These are phyloP conservation scores for Poliocrania exsul DNA, from an alignment of 2,797 vertebrate genomes.

Conservation along the genomic window DNA sequence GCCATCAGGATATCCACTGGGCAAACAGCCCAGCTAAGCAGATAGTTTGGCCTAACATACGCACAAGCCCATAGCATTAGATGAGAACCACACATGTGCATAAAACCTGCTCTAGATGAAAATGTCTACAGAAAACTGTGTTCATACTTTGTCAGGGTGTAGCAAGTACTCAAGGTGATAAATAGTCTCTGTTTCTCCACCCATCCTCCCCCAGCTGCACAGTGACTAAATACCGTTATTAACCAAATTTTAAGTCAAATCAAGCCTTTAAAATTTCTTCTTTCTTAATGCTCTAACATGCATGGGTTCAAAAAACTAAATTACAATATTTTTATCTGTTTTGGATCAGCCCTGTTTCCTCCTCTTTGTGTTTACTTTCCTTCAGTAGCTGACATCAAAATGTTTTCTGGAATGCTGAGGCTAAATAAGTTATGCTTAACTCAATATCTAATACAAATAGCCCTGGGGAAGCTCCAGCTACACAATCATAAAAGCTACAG, in stretches of 20 bases:
- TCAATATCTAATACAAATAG: conserved; percentile 89
- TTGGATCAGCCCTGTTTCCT: conserved; percentile 82
- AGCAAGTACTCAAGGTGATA: conserved; percentile 25
- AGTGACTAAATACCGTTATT: conserved; percentile 62
- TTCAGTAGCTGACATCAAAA: conserved; percentile 86
- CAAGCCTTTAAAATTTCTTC: conserved; percentile 75
- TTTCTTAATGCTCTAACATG: conserved; percentile 76
- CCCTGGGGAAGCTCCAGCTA: conserved; percentile 79
- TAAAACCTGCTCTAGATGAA: conserved; percentile 20
- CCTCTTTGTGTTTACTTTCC: conserved; percentile 83
- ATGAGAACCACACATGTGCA: conserved; percentile 20
- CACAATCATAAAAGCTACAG: conserved; percentile 84
- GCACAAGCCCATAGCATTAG: not conserved
- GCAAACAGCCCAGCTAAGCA: conserved; percentile 46
- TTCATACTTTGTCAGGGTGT: conserved; percentile 47
- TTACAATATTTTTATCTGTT: conserved; percentile 84
- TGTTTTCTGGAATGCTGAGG: conserved; percentile 83
- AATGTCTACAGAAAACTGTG: conserved; percentile 25
- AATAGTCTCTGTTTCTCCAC: conserved; percentile 30
- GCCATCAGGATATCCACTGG: conserved; percentile 19
- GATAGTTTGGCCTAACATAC: conserved; percentile 28
- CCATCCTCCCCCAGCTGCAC: not conserved
- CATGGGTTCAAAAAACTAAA: conserved; percentile 83
- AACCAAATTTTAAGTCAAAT: conserved; percentile 66
- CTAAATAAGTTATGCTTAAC: conserved; percentile 91